Base-by-base conservation (phyloP, 2,113 vertebrate species). In the Copsychus sechellarum region DNA sequence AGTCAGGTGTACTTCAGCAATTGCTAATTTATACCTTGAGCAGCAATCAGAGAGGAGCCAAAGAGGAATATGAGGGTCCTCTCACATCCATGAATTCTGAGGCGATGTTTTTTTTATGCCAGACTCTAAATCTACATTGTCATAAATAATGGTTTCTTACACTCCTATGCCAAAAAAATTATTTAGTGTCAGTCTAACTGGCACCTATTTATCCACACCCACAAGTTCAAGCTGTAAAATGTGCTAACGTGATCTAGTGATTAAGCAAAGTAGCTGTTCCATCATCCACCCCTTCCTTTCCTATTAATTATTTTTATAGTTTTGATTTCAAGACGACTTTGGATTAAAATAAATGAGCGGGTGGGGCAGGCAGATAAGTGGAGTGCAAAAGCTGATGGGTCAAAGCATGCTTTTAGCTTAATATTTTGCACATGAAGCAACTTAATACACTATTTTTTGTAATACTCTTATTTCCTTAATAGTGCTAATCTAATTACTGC, bases 181-280 rank as follows among this genome's bases (percentile, higher is more conserved):
- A 96, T 95, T 97, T 82, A 93, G 54, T 69, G 90, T 92, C 58
- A 88, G 57, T 73, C 92, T 88, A 95, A 96, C 93, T 91, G 90
- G 79, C 87, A 96, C 90, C 79, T 96, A 97, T 93, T 81, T 84
- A 92, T 48, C 58, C 62, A 36, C 40, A 56, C 21, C 78, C 34
- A 95, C 57, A 97, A 96, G 93, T 84, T 81, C 92, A 97, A 91
- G 94, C 83, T 79, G 81, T 92, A 97, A 93, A 97, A 97, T 73
- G 80, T 91, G 92, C 81, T 90, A 94, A 90, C 78, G 15, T 95
- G 96, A 93, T 96, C 80, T 81, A 94, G 92, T 97, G 96, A 97
- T 97, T 97, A 97, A 96, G 92, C 94, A 96, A 96, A 97, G 97
- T 97, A 97, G 84, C 93, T 77, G 96, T 88, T 93, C 93, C 82